Evolutionary conservation across 2,797 vertebrate genomes (phyloP), one percentile per base, ranked within the genome.

Genomic region (Leptoclinus maculatus): DNA sequence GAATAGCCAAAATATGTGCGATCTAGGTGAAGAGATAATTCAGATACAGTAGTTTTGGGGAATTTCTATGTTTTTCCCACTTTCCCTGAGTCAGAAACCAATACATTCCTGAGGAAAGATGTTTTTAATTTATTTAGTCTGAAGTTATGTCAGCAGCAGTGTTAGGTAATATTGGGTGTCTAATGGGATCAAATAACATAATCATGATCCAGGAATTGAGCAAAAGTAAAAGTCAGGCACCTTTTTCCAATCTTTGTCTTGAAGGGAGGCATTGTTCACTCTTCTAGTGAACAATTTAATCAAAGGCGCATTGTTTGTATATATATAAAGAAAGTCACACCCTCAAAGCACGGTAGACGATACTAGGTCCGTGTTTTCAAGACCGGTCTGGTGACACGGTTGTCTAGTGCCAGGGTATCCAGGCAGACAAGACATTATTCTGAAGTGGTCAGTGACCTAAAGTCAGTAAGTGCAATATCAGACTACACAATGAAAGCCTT

Each of bases 401-500:
- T 57, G 69, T 80, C 64, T 45, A 43, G 65, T 68, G 73, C 65
- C 77, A 79, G 71, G 11, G 34, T 51, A 66, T 63, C 66, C 56
- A 79, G 64, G 39, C 70, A 69, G 45, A 72, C 54, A 53, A 74
- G 25, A 73, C 71, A 71, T 73, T 13, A 60, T 53, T 62, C 39
- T 25, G 13, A 83, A 74, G 82, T 79, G 76, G 66, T 86, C 76
- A 79, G 36, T 83, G 78, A 76, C 85, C 86, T 77, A 43, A 71
- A 85, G 79, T 75, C 34, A 79, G 5, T 63, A 70, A 77, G 66
- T 43, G 29, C 58, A 54, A 66, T 79, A 77, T 86, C 78, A 67
- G 57, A 76, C 58, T 29, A 8, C 56, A 72, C 32, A 75, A 69
- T 43, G 43, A 71, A 67, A 76, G 32, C 66, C 63, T 51, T 79